Conservation (phyloP, 2,888 invertebrate genomes). For the Heliconius hortense region DNA sequence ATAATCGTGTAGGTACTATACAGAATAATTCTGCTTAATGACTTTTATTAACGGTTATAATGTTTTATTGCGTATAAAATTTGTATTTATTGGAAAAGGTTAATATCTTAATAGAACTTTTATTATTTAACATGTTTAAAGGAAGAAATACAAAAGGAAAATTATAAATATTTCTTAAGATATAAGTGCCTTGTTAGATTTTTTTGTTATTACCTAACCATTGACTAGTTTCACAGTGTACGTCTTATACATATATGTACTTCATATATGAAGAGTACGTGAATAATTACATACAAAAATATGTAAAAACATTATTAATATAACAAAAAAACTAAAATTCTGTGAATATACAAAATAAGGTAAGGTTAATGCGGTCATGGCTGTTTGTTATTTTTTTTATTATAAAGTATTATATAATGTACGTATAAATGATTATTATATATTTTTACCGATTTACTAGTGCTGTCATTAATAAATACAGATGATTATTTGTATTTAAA, state of each 20-base stretch:
- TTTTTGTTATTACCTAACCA: not conserved
- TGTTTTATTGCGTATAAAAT: not conserved
- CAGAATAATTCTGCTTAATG: not conserved
- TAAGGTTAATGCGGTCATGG: not conserved
- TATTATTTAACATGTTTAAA: not conserved
- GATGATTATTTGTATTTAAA: not conserved
- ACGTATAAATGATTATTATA: no score
- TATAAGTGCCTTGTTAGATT: not conserved
- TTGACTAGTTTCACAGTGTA: no score
- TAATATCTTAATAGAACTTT: not conserved
- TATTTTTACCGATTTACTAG: no score
- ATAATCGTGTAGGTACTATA: not conserved
- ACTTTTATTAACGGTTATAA: not conserved
- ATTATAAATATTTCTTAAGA: not conserved
- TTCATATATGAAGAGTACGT: no score
- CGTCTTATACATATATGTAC: no score
- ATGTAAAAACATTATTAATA: not conserved
- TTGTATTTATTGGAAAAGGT: not conserved
- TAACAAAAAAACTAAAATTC: not conserved
- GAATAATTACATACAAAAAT: not conserved
- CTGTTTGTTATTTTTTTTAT: not conserved
- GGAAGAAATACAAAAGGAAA: not conserved
- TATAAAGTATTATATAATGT: no score
- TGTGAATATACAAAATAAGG: not conserved
- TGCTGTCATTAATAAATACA: no score